A percentile compares a stretch with the other conserved stretches of the same genome.
phyloP scores from a whole-genome alignment of 2,797 vertebrate species.

The Muscicapa striata region DNA sequence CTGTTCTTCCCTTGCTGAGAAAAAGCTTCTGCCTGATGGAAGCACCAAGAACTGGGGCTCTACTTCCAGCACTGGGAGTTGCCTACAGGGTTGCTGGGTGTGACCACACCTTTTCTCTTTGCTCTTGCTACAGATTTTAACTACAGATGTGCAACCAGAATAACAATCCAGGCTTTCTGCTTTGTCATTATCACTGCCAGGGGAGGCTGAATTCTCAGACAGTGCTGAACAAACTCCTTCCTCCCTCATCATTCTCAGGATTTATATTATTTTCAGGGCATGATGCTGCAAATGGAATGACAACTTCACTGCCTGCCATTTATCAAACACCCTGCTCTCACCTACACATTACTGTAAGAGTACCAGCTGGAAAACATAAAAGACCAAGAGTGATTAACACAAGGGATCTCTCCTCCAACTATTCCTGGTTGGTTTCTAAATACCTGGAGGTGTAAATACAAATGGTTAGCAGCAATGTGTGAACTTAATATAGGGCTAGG shows the following conservation, averaged over 20 bases:
- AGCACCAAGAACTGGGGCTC: background rate
- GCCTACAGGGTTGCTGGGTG: background rate
- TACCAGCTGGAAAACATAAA: background rate
- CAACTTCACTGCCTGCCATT: background rate
- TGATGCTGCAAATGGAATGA: background rate
- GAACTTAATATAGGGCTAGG: fast-evolving
- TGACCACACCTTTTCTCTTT: background rate
- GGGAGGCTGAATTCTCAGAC: background rate
- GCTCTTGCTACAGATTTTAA: background rate
- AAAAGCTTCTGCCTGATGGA: background rate
- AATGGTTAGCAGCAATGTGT: background rate
- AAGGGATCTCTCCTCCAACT: background rate
- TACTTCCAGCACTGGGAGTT: background rate
- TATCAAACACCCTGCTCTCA: background rate
- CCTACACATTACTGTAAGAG: background rate
- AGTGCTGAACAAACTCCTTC: background rate
- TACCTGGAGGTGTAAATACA: background rate
- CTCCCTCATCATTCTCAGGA: background rate
- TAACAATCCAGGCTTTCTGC: constrained; percentile 41
- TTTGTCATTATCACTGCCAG: constrained; percentile 18
- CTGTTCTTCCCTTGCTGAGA: background rate
- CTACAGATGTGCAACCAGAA: constrained; percentile 5
- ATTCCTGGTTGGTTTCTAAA: background rate
- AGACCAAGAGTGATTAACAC: background rate
- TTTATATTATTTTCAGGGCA: background rate